Conservation (phyloP, 37 sponge, comb jelly and placozoan species). For the Chondrilla cf. caribensis region DNA sequence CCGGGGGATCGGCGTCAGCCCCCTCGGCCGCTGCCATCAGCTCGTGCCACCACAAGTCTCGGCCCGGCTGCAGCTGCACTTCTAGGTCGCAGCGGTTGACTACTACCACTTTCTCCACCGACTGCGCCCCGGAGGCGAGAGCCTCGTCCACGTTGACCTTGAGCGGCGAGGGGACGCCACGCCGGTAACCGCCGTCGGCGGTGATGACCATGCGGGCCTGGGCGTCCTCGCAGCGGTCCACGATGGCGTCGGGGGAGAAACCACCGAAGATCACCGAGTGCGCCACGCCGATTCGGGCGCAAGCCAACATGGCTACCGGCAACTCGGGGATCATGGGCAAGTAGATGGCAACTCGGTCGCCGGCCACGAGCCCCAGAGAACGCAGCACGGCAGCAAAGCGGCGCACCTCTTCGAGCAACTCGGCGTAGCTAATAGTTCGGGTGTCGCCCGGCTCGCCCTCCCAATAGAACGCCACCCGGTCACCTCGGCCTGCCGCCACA, state of each 20-base stretch:
- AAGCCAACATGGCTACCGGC: conserved; percentile 21
- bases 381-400: no score
- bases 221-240: conserved; percentile 17
- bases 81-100: background rate
- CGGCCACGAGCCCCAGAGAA: conserved; percentile 1
- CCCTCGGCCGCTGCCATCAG: background rate
- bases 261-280: conserved; percentile 23
- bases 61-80: background rate
- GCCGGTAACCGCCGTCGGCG: conserved; percentile 19
- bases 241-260: conserved; percentile 27
- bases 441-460: background rate
- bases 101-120: background rate
- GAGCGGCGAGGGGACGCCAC: background rate
- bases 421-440: background rate
- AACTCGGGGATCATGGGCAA: conserved; percentile 26
- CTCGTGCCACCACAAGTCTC: conserved; percentile 32
- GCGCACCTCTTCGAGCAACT: no score
- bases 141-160: conserved; percentile 20
- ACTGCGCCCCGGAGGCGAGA: background rate
- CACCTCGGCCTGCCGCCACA: no score
- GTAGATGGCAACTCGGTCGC: conserved; percentile 28
- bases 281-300: conserved; percentile 20
- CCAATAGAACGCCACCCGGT: background rate
- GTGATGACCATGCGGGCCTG: conserved; percentile 7
- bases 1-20: no score